Evolutionary conservation across 2,888 invertebrate genomes (phyloP).

Genomic region (Cremastobaeus sp.): DNA sequence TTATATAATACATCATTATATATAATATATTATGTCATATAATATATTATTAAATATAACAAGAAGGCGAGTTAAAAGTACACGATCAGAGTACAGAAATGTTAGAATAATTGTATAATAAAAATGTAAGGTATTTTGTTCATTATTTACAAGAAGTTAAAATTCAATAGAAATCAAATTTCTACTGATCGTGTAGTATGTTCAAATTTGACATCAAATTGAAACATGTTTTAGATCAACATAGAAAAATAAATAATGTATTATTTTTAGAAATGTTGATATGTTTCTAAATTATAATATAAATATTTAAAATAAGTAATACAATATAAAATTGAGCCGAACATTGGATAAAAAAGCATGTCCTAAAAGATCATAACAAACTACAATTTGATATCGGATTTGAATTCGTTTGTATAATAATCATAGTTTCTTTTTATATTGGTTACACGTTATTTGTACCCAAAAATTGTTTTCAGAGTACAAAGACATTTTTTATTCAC

Average conservation of each 20-base stretch:
- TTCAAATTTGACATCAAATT: constrained; percentile 48
- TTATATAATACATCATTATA: constrained; percentile 57
- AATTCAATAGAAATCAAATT: constrained; percentile 44
- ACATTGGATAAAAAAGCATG: too few relatives aligned
- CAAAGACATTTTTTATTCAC: constrained; percentile 29
- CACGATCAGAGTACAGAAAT: constrained; percentile 54
- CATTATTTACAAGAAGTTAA: constrained; percentile 63
- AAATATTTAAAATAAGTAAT: too few relatives aligned
- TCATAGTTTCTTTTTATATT: constrained; percentile 13
- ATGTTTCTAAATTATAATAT: background rate
- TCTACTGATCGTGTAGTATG: constrained; percentile 35
- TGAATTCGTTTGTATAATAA: constrained; percentile 26
- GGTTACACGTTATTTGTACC: constrained; percentile 19
- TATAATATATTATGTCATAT: constrained; percentile 60
- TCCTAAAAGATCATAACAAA: too few relatives aligned
- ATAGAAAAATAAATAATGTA: background rate
- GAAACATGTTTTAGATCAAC: background rate
- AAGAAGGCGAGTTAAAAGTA: constrained; percentile 59
- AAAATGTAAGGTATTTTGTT: constrained; percentile 32
- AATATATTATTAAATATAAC: constrained; percentile 60
- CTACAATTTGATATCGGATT: constrained; percentile 38
- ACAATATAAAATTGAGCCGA: too few relatives aligned
- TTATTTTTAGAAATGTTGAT: background rate
- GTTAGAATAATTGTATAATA: constrained; percentile 36
- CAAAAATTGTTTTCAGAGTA: constrained; percentile 28